These are phyloP conservation scores for Nomada goodeniana DNA, from an alignment of 2,888 invertebrate genomes.

Conservation along the genomic window DNA sequence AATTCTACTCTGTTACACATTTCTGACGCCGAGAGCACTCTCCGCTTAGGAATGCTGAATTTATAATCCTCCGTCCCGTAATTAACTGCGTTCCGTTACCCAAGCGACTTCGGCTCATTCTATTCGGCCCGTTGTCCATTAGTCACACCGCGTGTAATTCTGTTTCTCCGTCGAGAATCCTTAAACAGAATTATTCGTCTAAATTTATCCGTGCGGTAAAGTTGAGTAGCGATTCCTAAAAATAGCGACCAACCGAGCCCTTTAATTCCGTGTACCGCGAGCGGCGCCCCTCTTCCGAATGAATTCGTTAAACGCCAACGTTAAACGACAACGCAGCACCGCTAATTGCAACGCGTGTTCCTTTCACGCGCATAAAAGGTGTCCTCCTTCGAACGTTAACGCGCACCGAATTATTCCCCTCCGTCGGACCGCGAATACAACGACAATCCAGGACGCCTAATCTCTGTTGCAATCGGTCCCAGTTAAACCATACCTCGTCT, in stretches of 20 bases:
- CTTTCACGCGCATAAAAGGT: no score
- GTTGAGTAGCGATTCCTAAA: not conserved
- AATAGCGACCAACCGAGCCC: not conserved
- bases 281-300: not conserved
- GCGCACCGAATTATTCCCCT: not conserved
- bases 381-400: no score
- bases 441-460: no score
- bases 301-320: not conserved
- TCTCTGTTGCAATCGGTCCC: not conserved
- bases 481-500: no score
- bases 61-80: slow-evolving; percentile 1
- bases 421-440: no score
- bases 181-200: slow-evolving; percentile 4
- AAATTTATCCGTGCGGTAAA: not conserved
- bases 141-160: slow-evolving; percentile 3
- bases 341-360: no score
- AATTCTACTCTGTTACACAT: not conserved
- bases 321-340: not conserved
- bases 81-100: slow-evolving; percentile 8
- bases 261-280: not conserved
- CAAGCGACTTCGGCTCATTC: not conserved
- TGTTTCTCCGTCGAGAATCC: not conserved
- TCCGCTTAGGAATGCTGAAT: not conserved
- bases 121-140: not conserved
- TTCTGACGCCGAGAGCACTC: not conserved